Percentiles rank a stretch among this genome's conserved stretches.
Evolutionary conservation across 2,797 vertebrate species (phyloP).

Genomic region (Anableps anableps): DNA sequence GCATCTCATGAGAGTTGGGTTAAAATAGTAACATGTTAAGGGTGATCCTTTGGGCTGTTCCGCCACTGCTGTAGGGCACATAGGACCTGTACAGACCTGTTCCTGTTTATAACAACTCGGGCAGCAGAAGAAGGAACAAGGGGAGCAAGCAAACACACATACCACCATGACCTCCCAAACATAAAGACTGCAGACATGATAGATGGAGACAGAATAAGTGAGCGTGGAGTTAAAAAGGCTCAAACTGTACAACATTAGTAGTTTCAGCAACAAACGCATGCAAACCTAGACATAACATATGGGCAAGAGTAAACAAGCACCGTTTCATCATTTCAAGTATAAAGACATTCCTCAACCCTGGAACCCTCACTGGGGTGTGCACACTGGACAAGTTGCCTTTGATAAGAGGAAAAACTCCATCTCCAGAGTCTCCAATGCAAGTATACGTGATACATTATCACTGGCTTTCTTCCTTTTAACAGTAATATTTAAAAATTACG

Average conservation of each 20-base stretch:
- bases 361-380: slow-evolving; percentile 11
- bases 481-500: neutral
- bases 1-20: slow-evolving; percentile 7
- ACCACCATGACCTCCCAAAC: slow-evolving; percentile 1
- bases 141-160: slow-evolving; percentile 2
- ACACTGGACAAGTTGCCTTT: slow-evolving; percentile 18
- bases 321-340: slow-evolving; percentile 4
- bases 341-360: slow-evolving; percentile 29
- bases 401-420: slow-evolving; percentile 14
- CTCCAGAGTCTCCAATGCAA: slow-evolving; percentile 11
- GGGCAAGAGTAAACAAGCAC: slow-evolving; percentile 41
- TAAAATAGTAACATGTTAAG: slow-evolving; percentile 17
- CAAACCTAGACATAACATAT: slow-evolving; percentile 42
- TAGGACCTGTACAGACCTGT: slow-evolving; percentile 43
- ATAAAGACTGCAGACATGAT: slow-evolving; percentile 1
- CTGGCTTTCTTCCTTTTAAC: neutral
- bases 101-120: slow-evolving; percentile 44
- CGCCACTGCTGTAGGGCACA: slow-evolving; percentile 16
- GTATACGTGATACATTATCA: neutral
- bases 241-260: slow-evolving; percentile 20
- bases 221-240: slow-evolving; percentile 4
- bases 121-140: slow-evolving; percentile 16
- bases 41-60: slow-evolving; percentile 9
- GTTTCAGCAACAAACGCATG: slow-evolving; percentile 11
- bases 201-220: slow-evolving; percentile 15